Conservation (phyloP, 2,888 invertebrate genomes). For the Erebia ligea region DNA sequence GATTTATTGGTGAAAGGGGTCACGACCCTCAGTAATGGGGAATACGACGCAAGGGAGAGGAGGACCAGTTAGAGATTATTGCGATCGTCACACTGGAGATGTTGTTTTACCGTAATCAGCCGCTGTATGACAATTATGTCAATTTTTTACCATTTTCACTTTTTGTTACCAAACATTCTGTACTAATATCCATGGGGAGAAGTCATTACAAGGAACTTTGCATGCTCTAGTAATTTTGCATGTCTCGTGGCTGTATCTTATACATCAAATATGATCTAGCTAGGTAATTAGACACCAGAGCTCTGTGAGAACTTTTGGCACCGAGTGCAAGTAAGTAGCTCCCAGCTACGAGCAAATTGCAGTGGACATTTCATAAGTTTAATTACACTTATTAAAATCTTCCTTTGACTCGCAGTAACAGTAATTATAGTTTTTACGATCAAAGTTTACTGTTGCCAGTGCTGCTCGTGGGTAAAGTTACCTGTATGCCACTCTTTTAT, state of each 20-base stretch:
- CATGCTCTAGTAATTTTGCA: not conserved
- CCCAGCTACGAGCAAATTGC: not conserved
- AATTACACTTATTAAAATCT: constrained; percentile 10
- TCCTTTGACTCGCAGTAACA: not conserved
- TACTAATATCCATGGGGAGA: too few relatives aligned
- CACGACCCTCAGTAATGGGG: too few relatives aligned
- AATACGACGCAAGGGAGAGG: too few relatives aligned
- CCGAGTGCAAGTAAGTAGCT: constrained; percentile 14
- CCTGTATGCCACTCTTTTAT: too few relatives aligned
- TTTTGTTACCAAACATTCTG: too few relatives aligned
- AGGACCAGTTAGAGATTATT: too few relatives aligned
- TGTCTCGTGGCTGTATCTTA: constrained; percentile 18
- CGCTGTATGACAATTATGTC: too few relatives aligned
- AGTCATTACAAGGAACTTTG: not conserved
- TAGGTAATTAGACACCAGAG: constrained; percentile 25
- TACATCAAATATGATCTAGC: constrained; percentile 21
- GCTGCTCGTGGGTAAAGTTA: too few relatives aligned
- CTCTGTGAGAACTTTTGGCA: constrained; percentile 23
- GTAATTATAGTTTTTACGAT: not conserved
- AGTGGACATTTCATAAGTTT: constrained; percentile 14
- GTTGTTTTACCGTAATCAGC: too few relatives aligned
- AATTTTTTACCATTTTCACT: too few relatives aligned
- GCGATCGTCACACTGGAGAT: too few relatives aligned
- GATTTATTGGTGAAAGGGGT: too few relatives aligned
- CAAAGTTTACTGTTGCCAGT: not conserved